These are phyloP conservation scores for Conus canariensis DNA, from an alignment of 2,888 invertebrate species.

Conservation along the genomic window DNA sequence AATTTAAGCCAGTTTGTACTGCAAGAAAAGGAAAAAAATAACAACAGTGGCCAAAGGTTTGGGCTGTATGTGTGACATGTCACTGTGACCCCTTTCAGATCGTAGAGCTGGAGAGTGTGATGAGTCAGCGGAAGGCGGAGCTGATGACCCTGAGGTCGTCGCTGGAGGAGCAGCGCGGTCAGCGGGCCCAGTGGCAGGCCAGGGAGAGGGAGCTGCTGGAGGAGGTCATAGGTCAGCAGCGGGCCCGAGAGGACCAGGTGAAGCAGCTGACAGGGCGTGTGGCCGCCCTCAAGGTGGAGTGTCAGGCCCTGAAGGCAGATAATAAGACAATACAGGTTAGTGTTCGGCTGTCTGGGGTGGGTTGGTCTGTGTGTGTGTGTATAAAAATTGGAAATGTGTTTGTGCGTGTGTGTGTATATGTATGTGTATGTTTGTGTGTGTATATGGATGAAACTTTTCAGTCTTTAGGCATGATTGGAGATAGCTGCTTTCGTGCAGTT, in stretches of 20 bases:
- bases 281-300: conserved; percentile 36
- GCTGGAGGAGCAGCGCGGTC: neutral
- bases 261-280: neutral
- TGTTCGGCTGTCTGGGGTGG: neutral
- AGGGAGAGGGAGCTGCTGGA: conserved; percentile 42
- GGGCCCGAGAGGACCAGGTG: neutral
- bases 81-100: neutral
- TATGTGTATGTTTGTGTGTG: neutral
- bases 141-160: neutral
- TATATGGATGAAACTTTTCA: neutral
- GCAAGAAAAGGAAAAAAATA: too few species aligned
- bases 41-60: too few species aligned
- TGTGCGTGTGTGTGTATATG: neutral
- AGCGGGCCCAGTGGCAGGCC: conserved; percentile 42
- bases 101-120: conserved; percentile 43
- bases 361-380: neutral
- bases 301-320: conserved; percentile 46
- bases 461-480: too few species aligned
- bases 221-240: conserved; percentile 26
- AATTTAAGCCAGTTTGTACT: too few species aligned
- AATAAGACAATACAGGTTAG: conserved; percentile 46
- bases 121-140: conserved; percentile 37
- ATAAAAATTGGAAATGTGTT: neutral
- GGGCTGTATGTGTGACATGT: too few species aligned
- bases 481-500: too few species aligned